Base-by-base conservation (phyloP, 2,113 vertebrate genomes). In the Ceyx margarethae region DNA sequence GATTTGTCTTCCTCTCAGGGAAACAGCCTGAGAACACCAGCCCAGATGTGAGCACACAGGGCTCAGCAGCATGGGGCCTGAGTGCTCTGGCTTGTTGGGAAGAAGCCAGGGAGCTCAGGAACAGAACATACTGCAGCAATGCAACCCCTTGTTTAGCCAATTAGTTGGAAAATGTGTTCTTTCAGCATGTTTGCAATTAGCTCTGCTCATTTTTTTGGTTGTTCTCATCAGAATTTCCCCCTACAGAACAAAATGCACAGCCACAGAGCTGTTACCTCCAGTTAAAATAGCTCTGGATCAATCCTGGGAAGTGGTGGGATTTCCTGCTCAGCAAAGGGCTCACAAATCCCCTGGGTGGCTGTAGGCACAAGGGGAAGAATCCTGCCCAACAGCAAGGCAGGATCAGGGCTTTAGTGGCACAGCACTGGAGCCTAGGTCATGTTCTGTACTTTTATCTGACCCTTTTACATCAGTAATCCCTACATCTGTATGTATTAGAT, bases 311-410 rank as follows among this genome's bases (percentile, higher is more conserved):
- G 68, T 89, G 93, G 83, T 84, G 65, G 66, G 96, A 95, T 85
- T 83, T 29, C 11, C 81, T 94, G 45, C 90, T 97, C 88, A 89
- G 93, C 89, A 87, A 96, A 68, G 46, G 54, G 31, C 28, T 96
- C 94, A 20, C 6, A 3, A 65, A 62, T 87, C 74, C 95, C 86
- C 94, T 75, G n/a, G 89, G 89, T 90, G 90, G 85, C 19, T 57
- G 42, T 37, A 75, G 56, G 61, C 92, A 40, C 22, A 87, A 94
- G 72, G 77, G 40, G 48, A 43, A 80, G 40, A 14, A 62, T 15
- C 37, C 26, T 75, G 65, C 28, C 28, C 35, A 54, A 87, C 37
- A 82, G 50, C 29, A 37, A 64, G 57, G 51, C 20, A 69, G 87
- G 75, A 7, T 75, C 73, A 35, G 43, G 45, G 14, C n/a, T 90